Conservation (phyloP, 92 coral and sea anemone genomes). For the Palythoa caribaeorum region DNA sequence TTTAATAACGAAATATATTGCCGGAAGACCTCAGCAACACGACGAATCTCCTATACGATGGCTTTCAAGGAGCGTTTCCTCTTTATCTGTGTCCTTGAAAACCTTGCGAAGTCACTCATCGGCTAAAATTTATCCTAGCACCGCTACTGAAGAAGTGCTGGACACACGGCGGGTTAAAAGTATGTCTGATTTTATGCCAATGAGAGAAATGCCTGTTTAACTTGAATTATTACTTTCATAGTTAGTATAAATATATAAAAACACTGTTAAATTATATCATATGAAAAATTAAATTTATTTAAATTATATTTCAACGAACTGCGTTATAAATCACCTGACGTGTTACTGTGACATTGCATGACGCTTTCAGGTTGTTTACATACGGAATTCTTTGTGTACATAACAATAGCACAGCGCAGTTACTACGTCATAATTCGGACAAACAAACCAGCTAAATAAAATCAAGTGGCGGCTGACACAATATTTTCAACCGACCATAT, state of each 20-base stretch:
- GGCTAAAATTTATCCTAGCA: constrained; percentile 76
- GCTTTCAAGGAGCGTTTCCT: constrained; percentile 81
- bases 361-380: no score
- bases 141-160: constrained; percentile 51
- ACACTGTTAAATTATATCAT: background rate
- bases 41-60: constrained; percentile 72
- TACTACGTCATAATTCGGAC: no score
- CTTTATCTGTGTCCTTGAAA: constrained; percentile 65
- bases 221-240: background rate
- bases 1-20: constrained; percentile 73
- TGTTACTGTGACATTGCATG: no score
- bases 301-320: no score
- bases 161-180: constrained; percentile 81
- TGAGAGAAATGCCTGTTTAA: constrained; percentile 74
- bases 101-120: constrained; percentile 79
- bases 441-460: no score
- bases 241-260: background rate
- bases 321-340: no score
- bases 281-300: background rate
- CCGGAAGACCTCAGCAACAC: constrained; percentile 54
- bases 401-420: no score
- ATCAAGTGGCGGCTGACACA: no score
- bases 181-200: constrained; percentile 85
- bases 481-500: no score
- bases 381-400: no score